Conservation (phyloP, 2,797 vertebrate species). For the Enteromius viviparus region DNA sequence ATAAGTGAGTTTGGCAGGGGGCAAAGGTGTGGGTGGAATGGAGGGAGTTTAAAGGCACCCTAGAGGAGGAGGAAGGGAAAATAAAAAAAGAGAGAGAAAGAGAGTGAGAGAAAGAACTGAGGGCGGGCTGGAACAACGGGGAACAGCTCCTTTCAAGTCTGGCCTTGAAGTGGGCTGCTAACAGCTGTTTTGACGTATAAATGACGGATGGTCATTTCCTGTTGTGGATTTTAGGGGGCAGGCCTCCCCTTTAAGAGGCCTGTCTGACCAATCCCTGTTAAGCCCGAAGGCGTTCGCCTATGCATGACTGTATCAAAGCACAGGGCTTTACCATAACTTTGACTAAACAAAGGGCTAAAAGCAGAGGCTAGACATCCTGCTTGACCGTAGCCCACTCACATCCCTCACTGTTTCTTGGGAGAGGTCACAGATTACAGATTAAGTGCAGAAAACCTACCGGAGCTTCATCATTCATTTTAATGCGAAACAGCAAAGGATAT, state of each 20-base stretch:
- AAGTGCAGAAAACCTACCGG: slow-evolving; percentile 7
- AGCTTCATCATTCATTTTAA: slow-evolving; percentile 21
- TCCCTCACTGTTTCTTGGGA: slow-evolving; percentile 60
- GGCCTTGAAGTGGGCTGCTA: slow-evolving; percentile 87
- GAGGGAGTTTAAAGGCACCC: slow-evolving; percentile 62
- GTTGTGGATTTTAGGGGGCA: slow-evolving; percentile 86
- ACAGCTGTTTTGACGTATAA: slow-evolving; percentile 88
- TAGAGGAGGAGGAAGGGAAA: slow-evolving; percentile 66
- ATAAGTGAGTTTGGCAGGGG: slow-evolving; percentile 50
- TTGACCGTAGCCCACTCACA: slow-evolving; percentile 68
- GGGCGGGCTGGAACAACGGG: slow-evolving; percentile 79
- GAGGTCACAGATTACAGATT: slow-evolving; percentile 28
- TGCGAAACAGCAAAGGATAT: background rate
- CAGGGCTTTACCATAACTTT: slow-evolving; percentile 67
- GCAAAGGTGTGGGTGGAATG: slow-evolving; percentile 60
- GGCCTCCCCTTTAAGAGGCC: slow-evolving; percentile 82
- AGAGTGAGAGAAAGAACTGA: slow-evolving; percentile 75
- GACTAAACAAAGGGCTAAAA: slow-evolving; percentile 70
- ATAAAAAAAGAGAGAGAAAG: slow-evolving; percentile 77
- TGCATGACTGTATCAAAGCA: slow-evolving; percentile 71
- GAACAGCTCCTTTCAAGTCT: slow-evolving; percentile 80
- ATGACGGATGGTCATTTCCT: slow-evolving; percentile 90
- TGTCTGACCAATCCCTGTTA: slow-evolving; percentile 70
- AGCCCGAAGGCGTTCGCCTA: slow-evolving; percentile 72
- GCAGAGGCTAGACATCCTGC: slow-evolving; percentile 67